These are phyloP conservation scores for Sminthurinus aureus DNA, from an alignment of 2,888 invertebrate species.

Conservation along the genomic window DNA sequence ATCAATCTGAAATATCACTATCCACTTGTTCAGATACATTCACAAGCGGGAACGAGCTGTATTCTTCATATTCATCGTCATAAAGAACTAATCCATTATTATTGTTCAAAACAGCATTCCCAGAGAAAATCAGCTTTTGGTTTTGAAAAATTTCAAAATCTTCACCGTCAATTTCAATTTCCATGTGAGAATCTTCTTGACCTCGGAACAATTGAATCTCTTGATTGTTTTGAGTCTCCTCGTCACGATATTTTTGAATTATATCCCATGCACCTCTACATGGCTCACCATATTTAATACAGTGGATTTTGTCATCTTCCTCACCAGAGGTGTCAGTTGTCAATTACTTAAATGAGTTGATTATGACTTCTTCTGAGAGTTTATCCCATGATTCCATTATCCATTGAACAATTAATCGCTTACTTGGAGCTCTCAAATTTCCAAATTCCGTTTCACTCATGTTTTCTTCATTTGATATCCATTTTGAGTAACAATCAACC, in stretches of 20 bases:
- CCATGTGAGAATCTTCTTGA: too few relatives aligned
- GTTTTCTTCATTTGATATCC: neutral
- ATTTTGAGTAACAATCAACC: neutral
- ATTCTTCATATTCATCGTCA: too few relatives aligned
- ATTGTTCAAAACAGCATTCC: neutral
- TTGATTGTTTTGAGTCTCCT: neutral
- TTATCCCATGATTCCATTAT: neutral
- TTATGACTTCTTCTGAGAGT: neutral
- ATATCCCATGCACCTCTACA: neutral
- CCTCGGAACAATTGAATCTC: too few relatives aligned
- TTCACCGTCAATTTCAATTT: neutral
- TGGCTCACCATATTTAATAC: neutral
- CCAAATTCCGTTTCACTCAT: neutral
- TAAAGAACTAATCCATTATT: neutral
- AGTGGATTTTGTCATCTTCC: conserved; percentile 7
- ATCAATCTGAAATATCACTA: too few relatives aligned
- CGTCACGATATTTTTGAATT: neutral
- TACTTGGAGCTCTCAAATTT: neutral
- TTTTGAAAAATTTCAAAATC: neutral
- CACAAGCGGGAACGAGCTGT: too few relatives aligned
- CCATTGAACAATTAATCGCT: neutral
- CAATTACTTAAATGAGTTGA: neutral
- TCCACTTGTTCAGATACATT: too few relatives aligned
- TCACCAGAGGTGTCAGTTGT: neutral
- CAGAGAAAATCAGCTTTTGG: neutral